These are phyloP conservation scores for Malacoraja senta DNA, from an alignment of 2,797 vertebrate genomes.

Conservation along the genomic window DNA sequence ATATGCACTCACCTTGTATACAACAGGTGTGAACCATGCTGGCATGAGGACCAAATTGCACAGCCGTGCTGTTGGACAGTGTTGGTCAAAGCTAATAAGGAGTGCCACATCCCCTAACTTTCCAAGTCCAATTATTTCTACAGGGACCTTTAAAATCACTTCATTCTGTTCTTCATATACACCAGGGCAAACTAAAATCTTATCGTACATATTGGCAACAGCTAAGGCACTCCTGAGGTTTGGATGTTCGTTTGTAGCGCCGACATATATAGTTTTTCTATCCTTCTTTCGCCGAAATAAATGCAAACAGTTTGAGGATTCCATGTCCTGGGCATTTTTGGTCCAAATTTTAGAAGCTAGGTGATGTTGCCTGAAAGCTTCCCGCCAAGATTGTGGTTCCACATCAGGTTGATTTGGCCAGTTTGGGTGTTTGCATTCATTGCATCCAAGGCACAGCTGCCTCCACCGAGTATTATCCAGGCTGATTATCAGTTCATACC, in stretches of 20 bases:
- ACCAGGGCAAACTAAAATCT: slow-evolving; percentile 69
- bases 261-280: slow-evolving; percentile 65
- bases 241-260: slow-evolving; percentile 61
- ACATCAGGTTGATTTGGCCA: slow-evolving; percentile 73
- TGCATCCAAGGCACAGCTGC: slow-evolving; percentile 73
- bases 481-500: slow-evolving; percentile 76
- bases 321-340: slow-evolving; percentile 65
- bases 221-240: slow-evolving; percentile 67
- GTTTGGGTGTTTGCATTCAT: slow-evolving; percentile 75
- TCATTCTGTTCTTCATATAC: slow-evolving; percentile 78
- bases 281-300: slow-evolving; percentile 72
- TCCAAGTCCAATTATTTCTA: slow-evolving; percentile 74
- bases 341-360: slow-evolving; percentile 75
- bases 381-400: slow-evolving; percentile 74
- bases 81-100: slow-evolving; percentile 75
- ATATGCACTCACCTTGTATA: slow-evolving; percentile 73
- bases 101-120: slow-evolving; percentile 70
- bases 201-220: slow-evolving; percentile 64
- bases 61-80: slow-evolving; percentile 73
- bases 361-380: slow-evolving; percentile 74
- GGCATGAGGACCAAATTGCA: slow-evolving; percentile 86
- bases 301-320: slow-evolving; percentile 72
- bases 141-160: slow-evolving; percentile 71
- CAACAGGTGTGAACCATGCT: slow-evolving; percentile 77
- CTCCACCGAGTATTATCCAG: slow-evolving; percentile 83